A percentile compares a stretch with the other conserved stretches of the same genome.
phyloP scores from a whole-genome alignment of 2,888 invertebrate species.

The Timema cristinae region DNA sequence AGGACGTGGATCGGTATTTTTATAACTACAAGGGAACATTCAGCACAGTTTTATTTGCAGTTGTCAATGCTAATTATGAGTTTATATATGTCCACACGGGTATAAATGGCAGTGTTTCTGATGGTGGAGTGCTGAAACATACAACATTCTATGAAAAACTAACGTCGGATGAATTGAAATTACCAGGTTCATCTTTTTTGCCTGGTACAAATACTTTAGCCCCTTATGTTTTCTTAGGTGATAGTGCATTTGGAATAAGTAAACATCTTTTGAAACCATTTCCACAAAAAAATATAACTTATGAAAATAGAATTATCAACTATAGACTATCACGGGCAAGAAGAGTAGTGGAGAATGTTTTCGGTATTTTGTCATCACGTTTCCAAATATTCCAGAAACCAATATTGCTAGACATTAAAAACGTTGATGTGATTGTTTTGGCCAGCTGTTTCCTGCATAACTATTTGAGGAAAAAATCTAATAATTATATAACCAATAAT shows the following conservation, averaged over 20 bases:
- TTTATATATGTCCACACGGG: constrained; percentile 9
- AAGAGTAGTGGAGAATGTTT: constrained; percentile 31
- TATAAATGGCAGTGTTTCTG: constrained; percentile 11
- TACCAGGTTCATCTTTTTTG: constrained; percentile 18
- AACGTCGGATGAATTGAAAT: constrained; percentile 22
- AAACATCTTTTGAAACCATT: constrained; percentile 28
- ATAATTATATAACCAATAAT: constrained; percentile 8
- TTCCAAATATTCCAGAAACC: constrained; percentile 30
- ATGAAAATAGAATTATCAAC: constrained; percentile 29
- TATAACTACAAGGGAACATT: constrained; percentile 12
- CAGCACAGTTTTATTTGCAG: constrained; percentile 5
- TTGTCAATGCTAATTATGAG: neutral
- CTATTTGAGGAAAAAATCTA: constrained; percentile 18
- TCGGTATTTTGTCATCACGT: constrained; percentile 28
- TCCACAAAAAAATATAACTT: constrained; percentile 24
- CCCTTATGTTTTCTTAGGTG: constrained; percentile 30
- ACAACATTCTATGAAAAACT: constrained; percentile 27
- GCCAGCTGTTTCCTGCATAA: constrained; percentile 27
- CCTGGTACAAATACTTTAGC: constrained; percentile 23
- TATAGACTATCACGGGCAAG: constrained; percentile 30
- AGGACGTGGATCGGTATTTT: constrained; percentile 2
- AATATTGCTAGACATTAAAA: constrained; percentile 29
- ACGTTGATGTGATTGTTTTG: constrained; percentile 27
- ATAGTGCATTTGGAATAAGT: constrained; percentile 30
- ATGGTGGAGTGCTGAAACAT: constrained; percentile 17